A percentile compares a stretch with the other conserved stretches of the same genome.
phyloP scores from a whole-genome alignment of 2,888 invertebrate species.

The Lucinisca nassula region DNA sequence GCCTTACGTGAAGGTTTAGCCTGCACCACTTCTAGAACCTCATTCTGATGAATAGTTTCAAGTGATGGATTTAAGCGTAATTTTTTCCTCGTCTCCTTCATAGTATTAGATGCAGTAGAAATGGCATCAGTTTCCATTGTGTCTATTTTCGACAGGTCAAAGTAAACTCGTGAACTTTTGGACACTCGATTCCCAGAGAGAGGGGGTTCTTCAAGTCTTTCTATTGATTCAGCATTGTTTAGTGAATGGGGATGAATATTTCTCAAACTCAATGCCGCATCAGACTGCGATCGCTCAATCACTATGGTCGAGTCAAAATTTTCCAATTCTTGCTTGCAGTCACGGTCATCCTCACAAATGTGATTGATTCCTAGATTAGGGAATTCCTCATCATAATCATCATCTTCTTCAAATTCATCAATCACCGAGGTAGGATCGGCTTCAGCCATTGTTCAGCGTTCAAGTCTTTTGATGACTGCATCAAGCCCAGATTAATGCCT shows the following conservation, averaged over 20 bases:
- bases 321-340: conserved; percentile 16
- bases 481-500: background rate
- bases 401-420: background rate
- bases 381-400: background rate
- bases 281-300: conserved; percentile 86
- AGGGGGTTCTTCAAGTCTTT: conserved; percentile 44
- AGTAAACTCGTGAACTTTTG: conserved; percentile 87
- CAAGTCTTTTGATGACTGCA: no score
- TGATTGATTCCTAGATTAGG: background rate
- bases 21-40: conserved; percentile 80
- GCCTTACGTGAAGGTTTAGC: conserved; percentile 60
- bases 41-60: conserved; percentile 86
- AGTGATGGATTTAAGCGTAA: conserved; percentile 75
- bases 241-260: conserved; percentile 36
- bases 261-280: conserved; percentile 74
- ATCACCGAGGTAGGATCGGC: background rate
- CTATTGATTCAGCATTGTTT: conserved; percentile 37
- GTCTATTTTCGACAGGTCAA: conserved; percentile 86
- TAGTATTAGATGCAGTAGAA: conserved; percentile 64
- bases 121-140: conserved; percentile 68
- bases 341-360: background rate
- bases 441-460: background rate
- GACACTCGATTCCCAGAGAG: conserved; percentile 79
- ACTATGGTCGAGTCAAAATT: conserved; percentile 78
- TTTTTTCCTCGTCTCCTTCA: conserved; percentile 64